These are phyloP conservation scores for Papilio glaucus DNA, from an alignment of 1,140 invertebrate species.

Conservation along the genomic window DNA sequence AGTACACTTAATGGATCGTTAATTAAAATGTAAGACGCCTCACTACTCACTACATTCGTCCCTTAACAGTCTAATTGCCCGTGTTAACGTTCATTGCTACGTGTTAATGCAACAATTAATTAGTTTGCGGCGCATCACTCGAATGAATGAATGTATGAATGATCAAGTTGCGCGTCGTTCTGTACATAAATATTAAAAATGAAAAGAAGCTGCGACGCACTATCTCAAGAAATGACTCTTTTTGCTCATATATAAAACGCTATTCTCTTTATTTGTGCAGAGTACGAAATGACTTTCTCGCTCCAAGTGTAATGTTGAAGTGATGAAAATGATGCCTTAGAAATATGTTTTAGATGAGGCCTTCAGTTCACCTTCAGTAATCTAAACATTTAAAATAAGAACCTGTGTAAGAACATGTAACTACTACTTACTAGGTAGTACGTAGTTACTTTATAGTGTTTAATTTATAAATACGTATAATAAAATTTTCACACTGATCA, in stretches of 20 bases:
- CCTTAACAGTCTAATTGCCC: constrained; percentile 49
- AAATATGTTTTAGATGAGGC: too few species aligned
- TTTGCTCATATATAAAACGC: neutral
- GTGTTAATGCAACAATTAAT: constrained; percentile 47
- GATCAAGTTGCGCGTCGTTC: constrained; percentile 14
- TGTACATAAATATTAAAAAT: constrained; percentile 25
- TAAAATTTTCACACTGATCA: too few species aligned
- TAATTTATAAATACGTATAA: too few species aligned
- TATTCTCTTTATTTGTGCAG: neutral
- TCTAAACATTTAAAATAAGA: too few species aligned
- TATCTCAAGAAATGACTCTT: neutral
- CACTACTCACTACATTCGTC: constrained; percentile 22
- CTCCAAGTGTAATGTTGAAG: neutral
- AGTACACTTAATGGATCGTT: constrained; percentile 44
- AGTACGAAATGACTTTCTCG: neutral
- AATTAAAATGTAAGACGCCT: constrained; percentile 45
- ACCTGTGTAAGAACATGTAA: too few species aligned
- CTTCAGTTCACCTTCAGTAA: too few species aligned
- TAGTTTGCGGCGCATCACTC: constrained; percentile 45
- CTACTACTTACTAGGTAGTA: too few species aligned
- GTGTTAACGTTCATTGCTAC: constrained; percentile 45
- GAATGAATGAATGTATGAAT: constrained; percentile 52
- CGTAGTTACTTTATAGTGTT: too few species aligned
- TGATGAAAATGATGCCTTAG: too few species aligned
- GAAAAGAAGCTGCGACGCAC: neutral